Evolutionary conservation across 2,797 vertebrate species (phyloP).

Genomic region (Sebastes dallii): DNA sequence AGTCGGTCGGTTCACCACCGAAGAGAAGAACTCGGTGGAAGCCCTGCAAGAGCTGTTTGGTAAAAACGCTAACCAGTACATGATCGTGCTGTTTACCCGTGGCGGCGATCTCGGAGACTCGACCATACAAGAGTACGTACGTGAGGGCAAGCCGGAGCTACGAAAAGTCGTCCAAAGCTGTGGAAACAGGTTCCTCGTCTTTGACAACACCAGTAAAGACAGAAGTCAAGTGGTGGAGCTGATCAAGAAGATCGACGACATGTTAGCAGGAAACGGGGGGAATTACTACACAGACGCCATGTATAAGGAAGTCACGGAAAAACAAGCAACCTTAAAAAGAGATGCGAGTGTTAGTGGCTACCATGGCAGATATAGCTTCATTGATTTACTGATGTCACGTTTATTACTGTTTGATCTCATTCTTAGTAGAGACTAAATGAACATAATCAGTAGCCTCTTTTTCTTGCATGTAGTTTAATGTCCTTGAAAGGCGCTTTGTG

Average conservation of each 20-base stretch:
- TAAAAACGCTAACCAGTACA: not conserved
- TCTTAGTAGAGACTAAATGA: not conserved
- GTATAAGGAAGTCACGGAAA: not conserved
- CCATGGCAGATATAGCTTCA: not conserved
- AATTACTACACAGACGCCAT: not conserved
- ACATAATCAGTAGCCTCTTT: not conserved
- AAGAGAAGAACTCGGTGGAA: constrained; percentile 1
- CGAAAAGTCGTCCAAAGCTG: not conserved
- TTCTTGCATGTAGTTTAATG: not conserved
- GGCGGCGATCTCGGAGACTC: not conserved
- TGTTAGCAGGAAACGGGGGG: not conserved
- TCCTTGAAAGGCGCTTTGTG: too few species aligned
- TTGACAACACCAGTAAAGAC: not conserved
- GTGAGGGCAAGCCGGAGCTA: fast-evolving
- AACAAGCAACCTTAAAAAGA: too few species aligned
- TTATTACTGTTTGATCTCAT: not conserved
- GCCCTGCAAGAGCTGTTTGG: constrained; percentile 1
- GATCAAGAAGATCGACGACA: not conserved
- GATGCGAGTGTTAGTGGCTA: fast-evolving
- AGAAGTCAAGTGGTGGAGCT: not conserved
- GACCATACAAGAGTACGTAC: not conserved
- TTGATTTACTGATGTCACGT: fast-evolving
- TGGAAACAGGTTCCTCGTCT: not conserved
- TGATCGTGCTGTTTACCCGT: constrained; percentile 17
- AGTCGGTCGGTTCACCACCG: not conserved